Percentiles rank a stretch among this genome's conserved stretches.
phyloP scores from a whole-genome alignment of 2,888 invertebrate species.

The Watsonalla binaria region DNA sequence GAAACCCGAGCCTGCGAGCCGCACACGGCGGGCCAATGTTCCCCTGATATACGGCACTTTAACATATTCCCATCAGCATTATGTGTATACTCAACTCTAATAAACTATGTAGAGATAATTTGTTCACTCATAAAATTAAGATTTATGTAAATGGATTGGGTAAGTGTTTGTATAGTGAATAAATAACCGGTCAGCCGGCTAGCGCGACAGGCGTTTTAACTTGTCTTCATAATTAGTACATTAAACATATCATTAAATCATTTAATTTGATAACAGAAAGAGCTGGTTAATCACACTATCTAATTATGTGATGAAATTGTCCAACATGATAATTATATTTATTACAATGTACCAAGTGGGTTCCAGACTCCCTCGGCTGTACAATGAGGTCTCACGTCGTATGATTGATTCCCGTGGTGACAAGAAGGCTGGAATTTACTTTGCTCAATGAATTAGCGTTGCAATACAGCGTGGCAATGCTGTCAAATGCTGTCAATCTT shows the following conservation, averaged over 20 bases:
- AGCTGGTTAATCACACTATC: not conserved
- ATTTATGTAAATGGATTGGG: constrained; percentile 15
- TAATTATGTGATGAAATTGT: not conserved
- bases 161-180: constrained; percentile 7
- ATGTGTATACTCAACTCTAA: constrained; percentile 20
- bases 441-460: too few relatives aligned
- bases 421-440: too few relatives aligned
- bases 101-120: constrained; percentile 18
- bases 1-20: constrained; percentile 53
- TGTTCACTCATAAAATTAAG: constrained; percentile 19
- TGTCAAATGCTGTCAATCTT: too few relatives aligned
- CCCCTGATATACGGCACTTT: constrained; percentile 24
- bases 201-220: not conserved
- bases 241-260: not conserved
- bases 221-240: not conserved
- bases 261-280: not conserved
- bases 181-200: not conserved
- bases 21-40: constrained; percentile 37
- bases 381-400: too few relatives aligned
- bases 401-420: too few relatives aligned
- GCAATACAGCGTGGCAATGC: too few relatives aligned
- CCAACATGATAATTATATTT: too few relatives aligned
- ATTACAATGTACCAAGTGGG: too few relatives aligned
- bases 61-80: constrained; percentile 23
- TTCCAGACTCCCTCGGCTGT: too few relatives aligned